Conservation (phyloP, 2,113 vertebrate genomes). For the Narcine bancroftii region DNA sequence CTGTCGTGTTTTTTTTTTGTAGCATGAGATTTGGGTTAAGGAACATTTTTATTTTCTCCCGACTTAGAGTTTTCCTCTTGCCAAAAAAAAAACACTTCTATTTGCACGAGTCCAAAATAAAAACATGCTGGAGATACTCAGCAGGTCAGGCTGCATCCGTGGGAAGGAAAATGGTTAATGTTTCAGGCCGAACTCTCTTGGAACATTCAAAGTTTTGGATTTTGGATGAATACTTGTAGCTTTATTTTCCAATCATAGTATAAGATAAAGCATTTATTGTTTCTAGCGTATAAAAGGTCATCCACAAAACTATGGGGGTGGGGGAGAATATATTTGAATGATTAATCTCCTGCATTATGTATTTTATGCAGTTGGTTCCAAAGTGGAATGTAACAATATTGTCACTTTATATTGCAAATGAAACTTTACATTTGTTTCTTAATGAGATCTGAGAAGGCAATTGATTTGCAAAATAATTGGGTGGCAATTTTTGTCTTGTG, state of each 20-base stretch:
- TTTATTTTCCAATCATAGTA: not conserved
- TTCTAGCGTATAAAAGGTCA: not conserved
- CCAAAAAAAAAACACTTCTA: too few species aligned
- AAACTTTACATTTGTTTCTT: not conserved
- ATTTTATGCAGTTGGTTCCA: not conserved
- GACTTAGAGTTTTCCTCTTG: too few species aligned
- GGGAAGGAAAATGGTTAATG: too few species aligned
- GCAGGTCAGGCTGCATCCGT: too few species aligned
- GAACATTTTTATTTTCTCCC: not conserved
- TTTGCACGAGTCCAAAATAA: too few species aligned
- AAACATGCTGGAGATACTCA: too few species aligned
- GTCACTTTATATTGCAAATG: not conserved
- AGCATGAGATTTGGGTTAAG: not conserved
- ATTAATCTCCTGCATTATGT: not conserved
- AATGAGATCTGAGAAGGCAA: not conserved
- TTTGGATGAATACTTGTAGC: not conserved
- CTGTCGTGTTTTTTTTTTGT: too few species aligned
- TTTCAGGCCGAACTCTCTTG: too few species aligned
- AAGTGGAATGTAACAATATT: not conserved
- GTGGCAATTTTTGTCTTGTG: not conserved
- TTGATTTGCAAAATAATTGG: not conserved
- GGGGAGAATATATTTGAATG: not conserved
- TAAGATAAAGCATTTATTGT: not conserved
- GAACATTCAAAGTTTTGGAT: too few species aligned
- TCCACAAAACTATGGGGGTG: not conserved